Conservation (phyloP, 1,140 invertebrate species). For the Drosophila serrata region DNA sequence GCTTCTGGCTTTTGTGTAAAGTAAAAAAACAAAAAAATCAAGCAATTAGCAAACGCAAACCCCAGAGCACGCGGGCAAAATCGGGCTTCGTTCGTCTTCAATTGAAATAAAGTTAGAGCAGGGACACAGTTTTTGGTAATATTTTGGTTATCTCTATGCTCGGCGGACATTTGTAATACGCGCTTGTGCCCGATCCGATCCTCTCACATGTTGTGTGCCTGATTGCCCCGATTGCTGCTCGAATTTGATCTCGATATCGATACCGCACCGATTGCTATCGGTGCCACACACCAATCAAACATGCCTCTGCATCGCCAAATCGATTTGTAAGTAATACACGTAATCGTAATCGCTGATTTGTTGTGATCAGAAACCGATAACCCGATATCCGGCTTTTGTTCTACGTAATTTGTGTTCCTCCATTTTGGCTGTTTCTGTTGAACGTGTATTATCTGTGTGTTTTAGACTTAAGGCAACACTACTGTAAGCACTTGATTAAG, state of each 20-base stretch:
- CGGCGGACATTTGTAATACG: constrained; percentile 72
- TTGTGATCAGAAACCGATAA: constrained; percentile 12
- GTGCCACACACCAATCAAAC: constrained; percentile 38
- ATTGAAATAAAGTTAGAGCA: constrained; percentile 76
- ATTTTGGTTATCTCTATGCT: constrained; percentile 67
- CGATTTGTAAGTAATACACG: constrained; percentile 78
- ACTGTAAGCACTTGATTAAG: constrained; percentile 12
- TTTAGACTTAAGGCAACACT: constrained; percentile 39
- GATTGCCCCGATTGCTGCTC: constrained; percentile 61
- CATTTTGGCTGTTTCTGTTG: constrained; percentile 7
- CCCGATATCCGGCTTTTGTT: constrained; percentile 43
- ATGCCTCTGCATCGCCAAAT: constrained; percentile 54
- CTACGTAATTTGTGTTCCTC: constrained; percentile 42
- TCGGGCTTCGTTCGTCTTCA: constrained; percentile 76
- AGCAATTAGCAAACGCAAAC: constrained; percentile 10
- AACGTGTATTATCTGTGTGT: constrained; percentile 45
- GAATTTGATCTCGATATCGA: constrained; percentile 47
- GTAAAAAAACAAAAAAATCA: constrained; percentile 11
- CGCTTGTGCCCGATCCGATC: constrained; percentile 75
- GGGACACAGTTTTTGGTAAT: constrained; percentile 67
- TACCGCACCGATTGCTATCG: constrained; percentile 28
- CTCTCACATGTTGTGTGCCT: constrained; percentile 59
- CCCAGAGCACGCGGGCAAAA: constrained; percentile 32
- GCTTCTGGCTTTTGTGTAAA: constrained; percentile 51
- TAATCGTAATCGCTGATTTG: constrained; percentile 45